Base-by-base conservation (phyloP, 2,797 vertebrate species). In the Falco novaeseelandiae region DNA sequence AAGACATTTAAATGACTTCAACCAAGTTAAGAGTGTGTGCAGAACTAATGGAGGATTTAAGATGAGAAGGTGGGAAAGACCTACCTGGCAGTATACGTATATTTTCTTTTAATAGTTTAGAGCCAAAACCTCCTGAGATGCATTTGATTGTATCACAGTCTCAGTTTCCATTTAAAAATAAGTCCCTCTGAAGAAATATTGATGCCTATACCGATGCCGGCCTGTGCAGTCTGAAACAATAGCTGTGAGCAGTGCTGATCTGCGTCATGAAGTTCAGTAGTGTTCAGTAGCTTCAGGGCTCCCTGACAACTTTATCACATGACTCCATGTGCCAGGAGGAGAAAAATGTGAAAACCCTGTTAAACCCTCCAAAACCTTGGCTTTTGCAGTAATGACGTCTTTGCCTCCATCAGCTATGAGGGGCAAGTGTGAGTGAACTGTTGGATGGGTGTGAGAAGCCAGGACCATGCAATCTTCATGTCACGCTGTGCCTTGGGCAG, bases 401-500 rank as follows among this genome's bases (percentile, higher is more conserved):
- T 72, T 82, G 42, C 46, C 62, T 84, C 62, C 2, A 1, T 55
- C 62, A 87, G 48, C 44, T 58, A 1, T 4, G 29, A 87, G 16
- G 34, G 44, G 40, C 83, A 92, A 92, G 71, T 54, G 34, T 46
- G 90, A 93, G 65, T 65, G 82, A 94, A 58, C 69, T 2, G 0
- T 15, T 29, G 57, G 63, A 54, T 44, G 58, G 27, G 77, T 7
- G 9, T 87, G 69, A 85, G 78, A 81, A 89, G 89, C 76, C 93
- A 89, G 76, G 40, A 51, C 65, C 84, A 83, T 0, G 26, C 49
- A 67, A 58, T 73, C 74, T 66, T 82, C 14, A 12, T 89, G 88
- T 96, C 96, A 96, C 1, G 8, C 87, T 96, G 87, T 96, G 95
- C 90, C 79, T 94, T 77, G 74, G 90, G 74, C 92, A 96, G 89